These are phyloP conservation scores for Bellardia pandia DNA, from an alignment of 2,888 invertebrate species.

Conservation along the genomic window DNA sequence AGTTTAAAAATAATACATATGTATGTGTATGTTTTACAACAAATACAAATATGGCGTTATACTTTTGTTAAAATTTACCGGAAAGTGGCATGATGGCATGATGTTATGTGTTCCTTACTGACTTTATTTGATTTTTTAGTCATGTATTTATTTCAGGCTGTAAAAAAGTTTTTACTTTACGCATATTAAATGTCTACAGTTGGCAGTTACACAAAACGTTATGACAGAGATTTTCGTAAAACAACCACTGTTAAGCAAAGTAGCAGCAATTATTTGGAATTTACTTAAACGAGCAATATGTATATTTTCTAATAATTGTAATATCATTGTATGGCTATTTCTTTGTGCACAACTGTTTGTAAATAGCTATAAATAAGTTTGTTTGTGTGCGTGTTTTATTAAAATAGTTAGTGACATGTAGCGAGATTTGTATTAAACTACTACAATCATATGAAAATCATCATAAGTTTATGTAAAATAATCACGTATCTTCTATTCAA, in stretches of 20 bases:
- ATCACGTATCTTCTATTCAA: slow-evolving; percentile 49
- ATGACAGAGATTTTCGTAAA: neutral
- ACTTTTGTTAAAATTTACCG: neutral
- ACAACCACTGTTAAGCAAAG: neutral
- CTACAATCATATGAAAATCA: slow-evolving; percentile 32
- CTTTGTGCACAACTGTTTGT: neutral
- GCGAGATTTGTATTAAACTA: neutral
- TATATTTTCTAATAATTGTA: too few species aligned
- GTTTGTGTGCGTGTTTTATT: neutral
- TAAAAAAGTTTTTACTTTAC: slow-evolving; percentile 25
- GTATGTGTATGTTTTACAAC: slow-evolving; percentile 1
- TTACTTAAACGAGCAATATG: neutral
- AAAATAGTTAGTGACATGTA: neutral
- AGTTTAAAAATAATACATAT: neutral
- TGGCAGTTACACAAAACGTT: slow-evolving; percentile 24
- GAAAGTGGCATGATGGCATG: neutral
- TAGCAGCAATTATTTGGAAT: neutral
- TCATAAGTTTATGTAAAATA: slow-evolving; percentile 3
- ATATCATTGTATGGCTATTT: neutral
- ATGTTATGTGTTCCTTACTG: neutral
- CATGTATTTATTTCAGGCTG: neutral
- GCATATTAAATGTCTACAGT: slow-evolving; percentile 19
- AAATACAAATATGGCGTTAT: neutral
- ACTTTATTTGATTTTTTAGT: neutral
- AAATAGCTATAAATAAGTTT: neutral